phyloP scores from a whole-genome alignment of 2,113 vertebrate species.

The Siniperca knerii region DNA sequence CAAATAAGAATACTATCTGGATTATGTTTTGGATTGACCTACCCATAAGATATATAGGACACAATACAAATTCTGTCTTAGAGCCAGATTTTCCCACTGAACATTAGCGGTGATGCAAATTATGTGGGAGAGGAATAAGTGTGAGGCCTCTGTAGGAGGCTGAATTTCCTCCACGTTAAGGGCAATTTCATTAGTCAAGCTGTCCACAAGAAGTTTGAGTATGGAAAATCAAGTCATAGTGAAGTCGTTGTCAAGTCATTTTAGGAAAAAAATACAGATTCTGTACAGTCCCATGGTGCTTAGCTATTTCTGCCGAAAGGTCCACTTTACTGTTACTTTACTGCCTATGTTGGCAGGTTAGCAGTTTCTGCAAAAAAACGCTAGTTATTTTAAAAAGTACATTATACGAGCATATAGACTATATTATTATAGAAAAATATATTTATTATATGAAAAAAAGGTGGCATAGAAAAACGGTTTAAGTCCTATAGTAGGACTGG shows the following conservation, averaged over 20 bases:
- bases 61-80: not conserved
- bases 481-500: not conserved
- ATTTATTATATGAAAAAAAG: too few species aligned
- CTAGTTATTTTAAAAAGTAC: not conserved
- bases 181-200: not conserved
- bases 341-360: not conserved
- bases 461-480: not conserved
- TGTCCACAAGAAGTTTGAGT: slow-evolving; percentile 8
- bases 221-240: slow-evolving; percentile 53
- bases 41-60: not conserved
- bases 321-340: not conserved
- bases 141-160: slow-evolving; percentile 43
- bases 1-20: not conserved
- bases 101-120: not conserved
- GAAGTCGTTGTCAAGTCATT: slow-evolving; percentile 32
- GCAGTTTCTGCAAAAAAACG: not conserved
- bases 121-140: slow-evolving; percentile 27
- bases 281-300: slow-evolving; percentile 6
- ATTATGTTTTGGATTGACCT: not conserved
- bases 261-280: not conserved
- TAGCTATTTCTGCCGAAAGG: not conserved
- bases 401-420: too few species aligned
- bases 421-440: not conserved
- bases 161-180: slow-evolving; percentile 28
- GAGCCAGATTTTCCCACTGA: not conserved